These are phyloP conservation scores for Drosophila watanabei DNA, from an alignment of 1,140 invertebrate genomes.

Conservation along the genomic window DNA sequence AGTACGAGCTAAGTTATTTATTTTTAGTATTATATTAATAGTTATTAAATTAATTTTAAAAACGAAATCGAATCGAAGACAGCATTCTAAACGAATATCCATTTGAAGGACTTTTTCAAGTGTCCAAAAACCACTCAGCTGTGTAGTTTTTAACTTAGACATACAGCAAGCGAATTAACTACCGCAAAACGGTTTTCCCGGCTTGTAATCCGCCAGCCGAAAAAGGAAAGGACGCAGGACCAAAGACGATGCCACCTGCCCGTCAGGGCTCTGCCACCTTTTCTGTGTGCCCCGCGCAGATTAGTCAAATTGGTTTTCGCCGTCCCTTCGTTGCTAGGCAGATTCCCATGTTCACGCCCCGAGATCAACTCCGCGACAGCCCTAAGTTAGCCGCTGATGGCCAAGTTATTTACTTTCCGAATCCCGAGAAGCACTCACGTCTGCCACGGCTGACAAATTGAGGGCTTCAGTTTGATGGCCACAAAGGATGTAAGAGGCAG, in stretches of 20 bases:
- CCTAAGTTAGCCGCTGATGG: conserved; percentile 40
- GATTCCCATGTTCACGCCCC: not conserved
- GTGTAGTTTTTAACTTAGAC: conserved; percentile 30
- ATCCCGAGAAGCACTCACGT: conserved; percentile 19
- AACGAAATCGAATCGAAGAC: not conserved
- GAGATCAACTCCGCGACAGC: conserved; percentile 21
- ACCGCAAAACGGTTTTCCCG: conserved; percentile 35
- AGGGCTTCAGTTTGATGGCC: conserved; percentile 32
- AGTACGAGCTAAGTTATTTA: too few species aligned
- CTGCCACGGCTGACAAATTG: conserved; percentile 38
- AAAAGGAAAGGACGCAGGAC: conserved; percentile 13
- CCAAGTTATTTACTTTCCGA: conserved; percentile 46
- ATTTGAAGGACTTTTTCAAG: not conserved
- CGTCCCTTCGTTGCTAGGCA: not conserved
- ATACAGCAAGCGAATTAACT: conserved; percentile 34
- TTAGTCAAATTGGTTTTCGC: conserved; percentile 70
- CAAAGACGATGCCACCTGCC: conserved; percentile 20
- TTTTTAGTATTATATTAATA: not conserved
- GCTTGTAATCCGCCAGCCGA: conserved; percentile 24
- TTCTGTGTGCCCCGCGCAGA: conserved; percentile 39
- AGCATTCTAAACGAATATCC: not conserved
- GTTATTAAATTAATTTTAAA: not conserved
- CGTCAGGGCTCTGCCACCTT: conserved; percentile 2
- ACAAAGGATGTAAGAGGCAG: conserved; percentile 1
- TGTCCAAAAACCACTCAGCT: conserved; percentile 14